Percentiles rank a stretch among this genome's conserved stretches.
phyloP scores from a whole-genome alignment of 2,797 vertebrate species.

The Apodemus agrarius region DNA sequence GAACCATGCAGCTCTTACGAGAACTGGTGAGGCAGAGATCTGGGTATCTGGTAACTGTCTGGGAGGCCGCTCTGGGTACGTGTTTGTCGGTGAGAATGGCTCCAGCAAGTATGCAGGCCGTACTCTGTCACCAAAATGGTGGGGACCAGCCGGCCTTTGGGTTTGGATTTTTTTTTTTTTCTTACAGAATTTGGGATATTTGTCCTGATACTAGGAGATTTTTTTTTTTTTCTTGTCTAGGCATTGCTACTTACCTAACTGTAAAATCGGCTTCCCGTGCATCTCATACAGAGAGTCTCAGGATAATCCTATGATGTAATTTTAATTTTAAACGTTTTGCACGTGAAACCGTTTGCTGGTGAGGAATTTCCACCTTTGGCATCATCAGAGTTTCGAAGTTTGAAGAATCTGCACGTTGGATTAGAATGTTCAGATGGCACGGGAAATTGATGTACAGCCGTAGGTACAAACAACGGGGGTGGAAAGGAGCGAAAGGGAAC shows the following conservation, averaged over 20 bases:
- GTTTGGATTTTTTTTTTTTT: neutral
- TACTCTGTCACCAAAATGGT: neutral
- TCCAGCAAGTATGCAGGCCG: neutral
- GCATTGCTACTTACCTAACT: neutral
- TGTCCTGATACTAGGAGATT: neutral
- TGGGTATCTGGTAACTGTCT: neutral
- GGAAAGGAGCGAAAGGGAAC: neutral
- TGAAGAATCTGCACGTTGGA: neutral
- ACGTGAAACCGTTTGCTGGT: neutral
- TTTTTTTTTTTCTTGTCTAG: too few relatives aligned
- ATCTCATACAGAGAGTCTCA: neutral
- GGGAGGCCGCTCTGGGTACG: neutral
- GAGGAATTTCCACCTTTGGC: neutral
- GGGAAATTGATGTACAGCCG: neutral
- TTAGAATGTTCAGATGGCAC: neutral
- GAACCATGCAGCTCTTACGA: accelerated
- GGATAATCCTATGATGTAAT: neutral
- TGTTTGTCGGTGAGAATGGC: neutral
- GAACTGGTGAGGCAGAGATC: neutral
- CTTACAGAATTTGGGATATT: neutral
- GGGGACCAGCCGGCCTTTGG: neutral
- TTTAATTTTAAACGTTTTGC: neutral
- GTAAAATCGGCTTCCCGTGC: neutral
- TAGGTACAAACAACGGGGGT: neutral
- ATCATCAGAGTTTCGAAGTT: neutral